phyloP scores from a whole-genome alignment of 2,113 vertebrate species.

The Chauna torquata region DNA sequence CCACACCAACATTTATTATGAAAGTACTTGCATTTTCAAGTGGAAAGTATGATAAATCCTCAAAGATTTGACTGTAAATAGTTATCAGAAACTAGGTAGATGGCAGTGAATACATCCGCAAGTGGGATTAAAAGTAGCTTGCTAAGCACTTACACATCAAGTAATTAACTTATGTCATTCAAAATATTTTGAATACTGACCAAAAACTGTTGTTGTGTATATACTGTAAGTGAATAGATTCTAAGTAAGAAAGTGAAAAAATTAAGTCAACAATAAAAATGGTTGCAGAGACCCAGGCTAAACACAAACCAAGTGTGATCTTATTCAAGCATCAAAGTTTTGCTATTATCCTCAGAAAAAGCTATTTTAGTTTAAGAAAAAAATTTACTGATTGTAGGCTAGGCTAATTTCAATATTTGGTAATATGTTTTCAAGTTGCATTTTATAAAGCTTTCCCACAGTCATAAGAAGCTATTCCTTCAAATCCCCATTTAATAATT shows the following conservation, averaged over 20 bases:
- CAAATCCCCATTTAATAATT: neutral
- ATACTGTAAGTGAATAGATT: neutral
- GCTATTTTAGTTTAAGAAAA: neutral
- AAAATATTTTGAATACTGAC: neutral
- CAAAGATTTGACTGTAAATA: neutral
- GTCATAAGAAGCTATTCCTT: neutral
- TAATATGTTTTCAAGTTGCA: neutral
- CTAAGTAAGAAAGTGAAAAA: neutral
- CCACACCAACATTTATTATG: rapidly evolving
- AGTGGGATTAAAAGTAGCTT: neutral
- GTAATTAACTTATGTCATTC: neutral
- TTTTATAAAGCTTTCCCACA: neutral
- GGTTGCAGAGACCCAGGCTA: neutral
- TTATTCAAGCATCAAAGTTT: neutral
- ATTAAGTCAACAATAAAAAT: neutral
- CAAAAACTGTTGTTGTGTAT: neutral
- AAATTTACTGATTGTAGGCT: too few species aligned
- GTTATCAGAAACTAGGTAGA: neutral
- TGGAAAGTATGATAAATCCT: neutral
- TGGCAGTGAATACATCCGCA: neutral
- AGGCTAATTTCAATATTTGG: neutral
- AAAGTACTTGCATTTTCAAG: neutral
- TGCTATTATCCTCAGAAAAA: neutral
- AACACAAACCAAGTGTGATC: neutral
- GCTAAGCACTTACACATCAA: neutral